A percentile compares a stretch with the other conserved stretches of the same genome.
phyloP scores from a whole-genome alignment of 2,797 vertebrate species.

The Falco biarmicus region DNA sequence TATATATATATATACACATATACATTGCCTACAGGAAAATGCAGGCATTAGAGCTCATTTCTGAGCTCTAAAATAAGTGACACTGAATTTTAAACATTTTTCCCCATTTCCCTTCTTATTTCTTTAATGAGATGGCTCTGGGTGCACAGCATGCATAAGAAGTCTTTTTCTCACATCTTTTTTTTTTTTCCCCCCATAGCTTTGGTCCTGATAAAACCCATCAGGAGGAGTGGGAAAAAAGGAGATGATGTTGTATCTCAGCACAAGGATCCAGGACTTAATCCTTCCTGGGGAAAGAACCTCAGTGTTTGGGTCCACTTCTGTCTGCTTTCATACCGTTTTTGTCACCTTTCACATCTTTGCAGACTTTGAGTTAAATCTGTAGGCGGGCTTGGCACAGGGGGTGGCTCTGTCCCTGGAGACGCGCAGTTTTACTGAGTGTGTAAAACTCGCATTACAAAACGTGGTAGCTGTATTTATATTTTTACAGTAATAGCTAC shows the following conservation, averaged over 20 bases:
- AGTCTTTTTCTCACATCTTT: background rate
- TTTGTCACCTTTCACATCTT: background rate
- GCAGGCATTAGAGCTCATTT: background rate
- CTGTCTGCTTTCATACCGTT: background rate
- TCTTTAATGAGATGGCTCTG: background rate
- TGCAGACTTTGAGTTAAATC: background rate
- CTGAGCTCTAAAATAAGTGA: background rate
- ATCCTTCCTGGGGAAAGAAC: background rate
- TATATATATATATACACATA: no score
- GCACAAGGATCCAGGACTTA: background rate
- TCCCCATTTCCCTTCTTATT: accelerated
- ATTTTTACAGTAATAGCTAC: background rate
- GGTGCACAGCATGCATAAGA: accelerated
- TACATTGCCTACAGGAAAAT: background rate
- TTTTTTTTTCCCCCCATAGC: background rate
- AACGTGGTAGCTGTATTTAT: background rate
- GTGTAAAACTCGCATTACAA: background rate
- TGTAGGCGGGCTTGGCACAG: background rate
- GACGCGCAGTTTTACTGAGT: background rate
- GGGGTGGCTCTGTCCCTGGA: background rate
- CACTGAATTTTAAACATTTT: background rate
- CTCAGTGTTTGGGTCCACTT: background rate
- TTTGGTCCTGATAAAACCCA: background rate
- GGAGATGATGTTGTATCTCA: background rate
- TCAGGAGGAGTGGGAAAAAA: background rate